Evolutionary conservation across 2,888 invertebrate genomes (phyloP).

Genomic region (Leucophenga maculata): DNA sequence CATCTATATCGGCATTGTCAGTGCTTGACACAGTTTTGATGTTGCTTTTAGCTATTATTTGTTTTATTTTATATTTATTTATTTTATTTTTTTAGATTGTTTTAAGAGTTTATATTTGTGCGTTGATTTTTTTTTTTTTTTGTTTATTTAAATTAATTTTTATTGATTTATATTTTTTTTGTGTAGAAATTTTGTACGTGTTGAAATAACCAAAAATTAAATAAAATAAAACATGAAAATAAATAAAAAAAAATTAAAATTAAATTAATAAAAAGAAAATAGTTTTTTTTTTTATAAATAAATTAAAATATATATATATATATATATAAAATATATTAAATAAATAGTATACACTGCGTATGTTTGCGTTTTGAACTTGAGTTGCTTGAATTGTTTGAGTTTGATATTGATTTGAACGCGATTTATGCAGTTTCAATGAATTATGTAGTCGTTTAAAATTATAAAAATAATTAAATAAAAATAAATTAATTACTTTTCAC

Average conservation of each 20-base stretch:
- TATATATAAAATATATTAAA: neutral
- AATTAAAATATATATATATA: constrained; percentile 32
- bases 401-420: neutral
- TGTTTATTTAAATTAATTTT: constrained; percentile 30
- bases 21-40: neutral
- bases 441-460: too few relatives aligned
- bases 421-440: too few relatives aligned
- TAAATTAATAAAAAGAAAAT: too few relatives aligned
- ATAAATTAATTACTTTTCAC: neutral
- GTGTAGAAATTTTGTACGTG: neutral
- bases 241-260: constrained; percentile 36
- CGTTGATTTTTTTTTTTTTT: constrained; percentile 31
- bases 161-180: constrained; percentile 20
- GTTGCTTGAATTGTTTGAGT: neutral
- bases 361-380: constrained; percentile 25
- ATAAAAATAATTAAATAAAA: neutral
- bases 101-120: constrained; percentile 38
- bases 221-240: constrained; percentile 28
- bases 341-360: constrained; percentile 28
- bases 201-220: neutral
- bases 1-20: neutral
- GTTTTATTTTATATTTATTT: constrained; percentile 26
- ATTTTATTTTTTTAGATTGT: constrained; percentile 28
- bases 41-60: neutral
- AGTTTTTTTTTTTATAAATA: too few relatives aligned